Evolutionary conservation across 2,113 vertebrate genomes (phyloP).

Genomic region (Oxyruncus cristatus): DNA sequence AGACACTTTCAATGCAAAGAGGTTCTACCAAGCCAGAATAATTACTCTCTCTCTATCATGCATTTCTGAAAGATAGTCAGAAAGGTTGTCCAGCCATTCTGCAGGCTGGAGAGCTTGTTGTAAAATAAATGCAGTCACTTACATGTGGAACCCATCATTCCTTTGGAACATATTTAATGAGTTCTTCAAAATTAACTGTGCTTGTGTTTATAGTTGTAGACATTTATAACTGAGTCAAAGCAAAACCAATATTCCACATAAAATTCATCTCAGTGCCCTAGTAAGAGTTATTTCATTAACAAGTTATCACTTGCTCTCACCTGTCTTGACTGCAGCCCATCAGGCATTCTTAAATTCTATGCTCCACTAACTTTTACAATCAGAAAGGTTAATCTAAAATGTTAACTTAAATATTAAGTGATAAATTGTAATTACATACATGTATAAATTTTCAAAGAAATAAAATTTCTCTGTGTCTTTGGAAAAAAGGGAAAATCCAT

Average conservation of each 20-base stretch:
- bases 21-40: neutral
- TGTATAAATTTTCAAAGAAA: neutral
- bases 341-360: neutral
- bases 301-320: neutral
- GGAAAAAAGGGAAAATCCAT: neutral
- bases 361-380: neutral
- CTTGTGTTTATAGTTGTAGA: neutral
- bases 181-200: neutral
- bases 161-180: neutral
- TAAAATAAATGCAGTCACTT: neutral
- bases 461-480: neutral
- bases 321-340: neutral
- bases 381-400: neutral
- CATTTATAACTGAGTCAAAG: neutral
- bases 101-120: neutral
- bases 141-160: neutral
- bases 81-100: neutral
- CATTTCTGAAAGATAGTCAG: neutral
- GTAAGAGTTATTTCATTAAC: neutral
- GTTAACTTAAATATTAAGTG: neutral
- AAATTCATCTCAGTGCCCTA: neutral
- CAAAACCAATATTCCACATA: slow-evolving; percentile 1
- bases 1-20: neutral
- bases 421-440: neutral
- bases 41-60: neutral